Conservation (phyloP, 2,113 vertebrate species). For the Hippocampus barbouri region DNA sequence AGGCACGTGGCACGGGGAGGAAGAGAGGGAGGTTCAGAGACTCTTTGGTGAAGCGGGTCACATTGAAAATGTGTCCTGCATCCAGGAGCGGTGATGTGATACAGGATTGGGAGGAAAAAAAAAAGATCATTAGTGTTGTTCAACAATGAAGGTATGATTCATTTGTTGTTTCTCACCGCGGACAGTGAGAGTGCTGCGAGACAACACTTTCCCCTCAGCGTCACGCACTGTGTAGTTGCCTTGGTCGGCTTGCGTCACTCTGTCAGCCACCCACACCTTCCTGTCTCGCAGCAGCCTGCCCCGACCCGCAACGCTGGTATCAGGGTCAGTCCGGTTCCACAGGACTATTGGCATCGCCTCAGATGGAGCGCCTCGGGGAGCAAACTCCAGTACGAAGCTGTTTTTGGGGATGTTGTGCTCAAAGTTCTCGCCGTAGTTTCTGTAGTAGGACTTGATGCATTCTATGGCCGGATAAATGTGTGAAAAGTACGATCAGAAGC, state of each 20-base stretch:
- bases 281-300: constrained; percentile 44
- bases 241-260: constrained; percentile 63
- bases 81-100: constrained; percentile 12
- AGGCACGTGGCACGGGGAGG: constrained; percentile 50
- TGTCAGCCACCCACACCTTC: constrained; percentile 60
- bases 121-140: constrained; percentile 1
- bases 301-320: constrained; percentile 11
- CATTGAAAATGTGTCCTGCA: constrained; percentile 60
- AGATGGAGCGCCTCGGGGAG: constrained; percentile 29
- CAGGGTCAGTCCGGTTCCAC: constrained; percentile 57
- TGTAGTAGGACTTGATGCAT: constrained; percentile 54
- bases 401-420: constrained; percentile 53
- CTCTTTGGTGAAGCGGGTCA: constrained; percentile 62
- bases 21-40: constrained; percentile 65
- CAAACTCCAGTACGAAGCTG: constrained; percentile 59
- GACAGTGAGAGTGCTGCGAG: constrained; percentile 79
- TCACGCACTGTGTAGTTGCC: constrained; percentile 84
- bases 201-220: constrained; percentile 68
- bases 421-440: constrained; percentile 62
- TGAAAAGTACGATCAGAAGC: not conserved
- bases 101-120: constrained; percentile 1
- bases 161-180: constrained; percentile 52
- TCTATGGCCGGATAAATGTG: constrained; percentile 32
- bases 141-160: not conserved
- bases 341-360: constrained; percentile 52